Base-by-base conservation (phyloP, 1,140 invertebrate species). In the Macrocentrus cingulum region DNA sequence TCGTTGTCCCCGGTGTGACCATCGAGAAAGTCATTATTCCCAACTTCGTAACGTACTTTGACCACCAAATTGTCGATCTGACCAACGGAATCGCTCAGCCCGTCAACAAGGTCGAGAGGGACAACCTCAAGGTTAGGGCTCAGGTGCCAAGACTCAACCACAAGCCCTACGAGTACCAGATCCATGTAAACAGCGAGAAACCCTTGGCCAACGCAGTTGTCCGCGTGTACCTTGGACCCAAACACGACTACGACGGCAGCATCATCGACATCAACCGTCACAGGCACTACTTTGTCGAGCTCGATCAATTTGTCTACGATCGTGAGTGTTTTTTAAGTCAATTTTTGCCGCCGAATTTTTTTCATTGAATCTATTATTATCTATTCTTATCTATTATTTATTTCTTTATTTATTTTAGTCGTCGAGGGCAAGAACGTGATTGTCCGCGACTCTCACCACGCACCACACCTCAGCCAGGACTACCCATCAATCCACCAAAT, bases 261-360 rank as follows among this genome's bases (percentile, higher is more conserved):
- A 72, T 79, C 36, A 78, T 83, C 56, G 79, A 80, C 36, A 75
- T 85, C 39, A 83, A 86, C 56, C 75, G 85, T 59, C 83, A 84
- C 65, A 82, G 83, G 57, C 78, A 83, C 29, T 81, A 84, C 66
- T 85, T 86, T 77, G 77, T 86, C 44, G 82, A 87, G 72, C 72
- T 89, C 52, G 89, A 91, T 64, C 84, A 83, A 67, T 91, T 89
- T 72, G 65, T 83, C 23, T 83, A 84, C 65, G 81, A 85, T 52
- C 74, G 75, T 81, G 55, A 65, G 80, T 68, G 15, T 3, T 22
- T 1, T 8, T 22, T n/a, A 56, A 65, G 80, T 68, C 16, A 7
- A 34, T 1, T 8, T 22, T n/a, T n/a, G n/a, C n/a, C n/a, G n/a
- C n/a, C n/a, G n/a, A n/a, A n/a, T n/a, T n/a, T n/a, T n/a, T n/a